Percentiles rank a stretch among this genome's conserved stretches.
These are phyloP conservation scores for Volucella zonaria DNA, from an alignment of 2,888 invertebrate species.

Conservation along the genomic window DNA sequence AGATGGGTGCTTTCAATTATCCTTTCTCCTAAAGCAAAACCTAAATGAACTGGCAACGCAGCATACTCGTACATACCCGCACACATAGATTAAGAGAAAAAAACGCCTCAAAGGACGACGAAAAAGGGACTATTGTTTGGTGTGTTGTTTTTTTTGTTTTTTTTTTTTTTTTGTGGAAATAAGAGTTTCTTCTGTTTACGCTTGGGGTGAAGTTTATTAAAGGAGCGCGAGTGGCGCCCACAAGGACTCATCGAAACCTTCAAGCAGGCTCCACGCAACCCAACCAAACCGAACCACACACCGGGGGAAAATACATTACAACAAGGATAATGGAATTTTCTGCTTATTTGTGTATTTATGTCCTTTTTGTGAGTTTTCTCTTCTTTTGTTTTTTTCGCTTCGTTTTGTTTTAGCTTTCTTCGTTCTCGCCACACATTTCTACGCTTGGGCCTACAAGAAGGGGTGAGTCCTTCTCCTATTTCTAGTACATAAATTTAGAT, in stretches of 20 bases:
- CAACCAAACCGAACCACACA: constrained; percentile 44
- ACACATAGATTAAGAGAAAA: constrained; percentile 28
- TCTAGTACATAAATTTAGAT: constrained; percentile 50
- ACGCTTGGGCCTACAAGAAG: too few species aligned
- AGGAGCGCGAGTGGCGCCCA: constrained; percentile 36
- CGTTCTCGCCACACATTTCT: neutral
- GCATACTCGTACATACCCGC: neutral
- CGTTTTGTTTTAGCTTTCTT: neutral
- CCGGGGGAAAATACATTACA: constrained; percentile 58
- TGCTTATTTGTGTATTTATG: constrained; percentile 70
- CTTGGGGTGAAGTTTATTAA: constrained; percentile 67
- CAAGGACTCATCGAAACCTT: constrained; percentile 26
- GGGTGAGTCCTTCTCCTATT: constrained; percentile 8
- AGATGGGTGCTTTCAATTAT: too few species aligned
- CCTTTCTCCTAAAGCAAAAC: too few species aligned
- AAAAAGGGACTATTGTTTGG: constrained; percentile 5
- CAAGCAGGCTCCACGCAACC: too few species aligned
- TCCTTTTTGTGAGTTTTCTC: constrained; percentile 1
- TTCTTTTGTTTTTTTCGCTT: constrained; percentile 3
- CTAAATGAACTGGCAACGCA: too few species aligned
- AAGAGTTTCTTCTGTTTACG: constrained; percentile 55
- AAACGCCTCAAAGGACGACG: neutral
- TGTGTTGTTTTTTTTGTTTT: too few species aligned
- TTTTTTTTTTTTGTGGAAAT: neutral
- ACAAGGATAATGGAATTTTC: constrained; percentile 72